These are phyloP conservation scores for Benthochromis sp. DNA, from an alignment of 2,113 vertebrate genomes.

Conservation along the genomic window DNA sequence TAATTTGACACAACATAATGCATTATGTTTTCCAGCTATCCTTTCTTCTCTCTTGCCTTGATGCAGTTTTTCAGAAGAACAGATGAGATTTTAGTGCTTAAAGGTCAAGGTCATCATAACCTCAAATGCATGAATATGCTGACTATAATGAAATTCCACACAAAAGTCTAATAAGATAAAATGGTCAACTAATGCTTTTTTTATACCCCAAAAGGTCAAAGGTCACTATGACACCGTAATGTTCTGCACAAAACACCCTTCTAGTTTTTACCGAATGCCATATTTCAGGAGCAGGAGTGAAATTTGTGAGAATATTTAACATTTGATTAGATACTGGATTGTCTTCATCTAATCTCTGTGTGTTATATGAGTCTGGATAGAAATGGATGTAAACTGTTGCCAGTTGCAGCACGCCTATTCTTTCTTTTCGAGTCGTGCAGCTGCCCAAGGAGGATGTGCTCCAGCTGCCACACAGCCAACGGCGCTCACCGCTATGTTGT, in stretches of 20 bases:
- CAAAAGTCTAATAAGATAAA: background rate
- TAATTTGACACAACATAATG: background rate
- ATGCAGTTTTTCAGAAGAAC: background rate
- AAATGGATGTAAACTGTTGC: background rate
- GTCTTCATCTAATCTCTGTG: too few species aligned
- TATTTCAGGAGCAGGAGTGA: background rate
- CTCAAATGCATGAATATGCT: background rate
- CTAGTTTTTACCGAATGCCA: background rate
- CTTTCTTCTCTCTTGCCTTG: background rate
- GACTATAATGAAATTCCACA: background rate
- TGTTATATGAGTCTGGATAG: background rate
- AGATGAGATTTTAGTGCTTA: background rate
- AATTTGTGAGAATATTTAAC: background rate
- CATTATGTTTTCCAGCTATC: background rate
- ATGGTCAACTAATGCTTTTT: background rate
- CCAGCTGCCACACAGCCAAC: conserved; percentile 35
- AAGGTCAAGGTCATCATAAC: background rate
- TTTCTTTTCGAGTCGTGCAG: background rate
- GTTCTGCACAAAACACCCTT: background rate
- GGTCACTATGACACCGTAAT: background rate
- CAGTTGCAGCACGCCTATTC: background rate
- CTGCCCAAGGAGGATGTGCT: conserved; percentile 12
- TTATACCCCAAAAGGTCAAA: background rate
- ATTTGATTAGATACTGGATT: background rate
- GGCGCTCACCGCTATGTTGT: conserved; percentile 5